These are phyloP conservation scores for Nudaria mundana DNA, from an alignment of 2,888 invertebrate genomes.

Conservation along the genomic window DNA sequence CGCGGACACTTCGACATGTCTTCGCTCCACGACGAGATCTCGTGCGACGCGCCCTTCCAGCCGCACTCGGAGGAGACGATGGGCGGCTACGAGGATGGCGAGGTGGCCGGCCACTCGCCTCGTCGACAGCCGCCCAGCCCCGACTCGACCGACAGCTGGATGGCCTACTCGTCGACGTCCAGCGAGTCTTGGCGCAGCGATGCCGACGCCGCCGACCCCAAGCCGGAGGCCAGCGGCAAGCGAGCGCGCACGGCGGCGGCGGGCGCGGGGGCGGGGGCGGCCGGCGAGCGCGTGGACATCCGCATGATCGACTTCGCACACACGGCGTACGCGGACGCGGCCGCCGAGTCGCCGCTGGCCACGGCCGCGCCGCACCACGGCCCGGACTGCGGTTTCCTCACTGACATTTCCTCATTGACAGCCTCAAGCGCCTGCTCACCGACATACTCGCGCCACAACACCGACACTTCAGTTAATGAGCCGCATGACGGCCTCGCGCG, in stretches of 20 bases:
- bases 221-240: constrained; percentile 55
- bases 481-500: constrained; percentile 15
- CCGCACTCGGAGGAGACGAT: constrained; percentile 89
- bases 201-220: constrained; percentile 71
- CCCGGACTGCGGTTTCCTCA: constrained; percentile 94
- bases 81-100: constrained; percentile 85
- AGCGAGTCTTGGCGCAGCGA: constrained; percentile 83
- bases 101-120: constrained; percentile 53
- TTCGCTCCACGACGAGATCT: constrained; percentile 69
- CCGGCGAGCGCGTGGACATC: constrained; percentile 86
- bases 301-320: constrained; percentile 99
- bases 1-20: constrained; percentile 81
- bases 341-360: constrained; percentile 78
- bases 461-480: constrained; percentile 70
- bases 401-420: constrained; percentile 94
- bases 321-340: constrained; percentile 88
- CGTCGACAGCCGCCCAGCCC: constrained; percentile 84
- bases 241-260: constrained; percentile 54
- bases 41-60: constrained; percentile 80
- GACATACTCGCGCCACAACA: constrained; percentile 83
- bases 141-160: constrained; percentile 89
- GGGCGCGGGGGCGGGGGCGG: constrained; percentile 30
- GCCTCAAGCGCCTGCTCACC: constrained; percentile 88
- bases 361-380: constrained; percentile 87
- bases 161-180: constrained; percentile 87